Conservation (phyloP, 2,113 vertebrate genomes). For the Sula dactylatra region DNA sequence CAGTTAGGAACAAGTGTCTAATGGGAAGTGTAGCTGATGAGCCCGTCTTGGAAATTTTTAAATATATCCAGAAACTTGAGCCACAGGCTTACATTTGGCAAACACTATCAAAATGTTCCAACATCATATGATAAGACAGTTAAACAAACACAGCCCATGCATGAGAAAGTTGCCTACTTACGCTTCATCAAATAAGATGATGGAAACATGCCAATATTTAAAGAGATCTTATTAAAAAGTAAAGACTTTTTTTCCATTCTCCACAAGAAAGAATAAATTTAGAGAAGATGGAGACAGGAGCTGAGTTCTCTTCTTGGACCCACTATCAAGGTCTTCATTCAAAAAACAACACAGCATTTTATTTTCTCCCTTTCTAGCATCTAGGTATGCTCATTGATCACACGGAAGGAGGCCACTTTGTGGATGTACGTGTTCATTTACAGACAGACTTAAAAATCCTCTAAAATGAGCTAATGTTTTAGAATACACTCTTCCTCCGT, state of each 20-base stretch:
- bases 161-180: neutral
- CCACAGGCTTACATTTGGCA: neutral
- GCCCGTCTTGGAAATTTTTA: neutral
- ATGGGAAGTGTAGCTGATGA: neutral
- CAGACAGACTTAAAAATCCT: neutral
- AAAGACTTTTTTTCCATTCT: neutral
- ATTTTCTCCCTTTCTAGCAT: neutral
- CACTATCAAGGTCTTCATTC: neutral
- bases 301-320: neutral
- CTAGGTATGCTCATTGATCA: neutral
- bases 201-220: neutral
- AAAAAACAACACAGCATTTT: neutral
- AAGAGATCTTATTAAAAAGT: neutral
- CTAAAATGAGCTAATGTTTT: neutral
- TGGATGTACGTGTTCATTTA: neutral
- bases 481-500: rapidly evolving
- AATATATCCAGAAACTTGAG: neutral
- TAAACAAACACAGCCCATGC: neutral
- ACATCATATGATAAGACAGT: neutral
- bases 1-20: neutral
- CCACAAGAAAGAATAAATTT: neutral
- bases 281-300: neutral
- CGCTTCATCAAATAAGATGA: neutral
- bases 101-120: neutral
- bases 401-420: neutral